Evolutionary conservation across 2,113 vertebrate species (phyloP), one percentile per base, ranked within the genome.

Genomic region (Himantopus leucocephalus): DNA sequence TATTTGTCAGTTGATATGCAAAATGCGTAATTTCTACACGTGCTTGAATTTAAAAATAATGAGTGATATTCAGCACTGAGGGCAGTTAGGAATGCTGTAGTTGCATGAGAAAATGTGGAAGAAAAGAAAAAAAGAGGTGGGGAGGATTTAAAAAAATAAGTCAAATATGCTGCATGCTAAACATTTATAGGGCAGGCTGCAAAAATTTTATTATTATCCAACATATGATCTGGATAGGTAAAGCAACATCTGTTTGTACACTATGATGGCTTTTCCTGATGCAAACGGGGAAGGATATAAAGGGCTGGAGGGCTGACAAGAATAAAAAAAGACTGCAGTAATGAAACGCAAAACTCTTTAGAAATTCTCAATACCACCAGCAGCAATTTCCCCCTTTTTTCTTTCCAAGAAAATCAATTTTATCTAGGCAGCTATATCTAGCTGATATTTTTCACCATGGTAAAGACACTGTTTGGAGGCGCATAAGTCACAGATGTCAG

Each of bases 191-290:
- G 18, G 26, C 18, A 89, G 70, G 52, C 29, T 80, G n/a, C 67
- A 96, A 94, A 96, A 94, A 78, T 52, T 27, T 78, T 73, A 78
- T 82, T 85, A 63, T 3, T 3, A 88, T 79, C 71, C 59, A 47
- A 62, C 67, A 34, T 37, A 35, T 85, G 71, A 85, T 64, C 80
- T 78, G 73, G 48, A 70, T 88, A 93, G 96, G 88, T 23, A 80
- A 96, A 90, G 14, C 22, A 81, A 90, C 91, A 96, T 97, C 90
- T 97, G 88, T 95, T 98, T 96, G 55, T 93, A 91, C 59, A 41
- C 29, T 82, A 23, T 87, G 92, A 94, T 96, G 79, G 35, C 62
- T 97, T 94, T 94, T 96, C 93, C 96, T 97, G 84, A 88, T 93
- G 81, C 48, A 63, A 96, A 94, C 93, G 18, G 67, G 55, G 58